These are phyloP conservation scores for Gambusia holbrooki DNA, from an alignment of 2,113 vertebrate genomes.

Conservation along the genomic window DNA sequence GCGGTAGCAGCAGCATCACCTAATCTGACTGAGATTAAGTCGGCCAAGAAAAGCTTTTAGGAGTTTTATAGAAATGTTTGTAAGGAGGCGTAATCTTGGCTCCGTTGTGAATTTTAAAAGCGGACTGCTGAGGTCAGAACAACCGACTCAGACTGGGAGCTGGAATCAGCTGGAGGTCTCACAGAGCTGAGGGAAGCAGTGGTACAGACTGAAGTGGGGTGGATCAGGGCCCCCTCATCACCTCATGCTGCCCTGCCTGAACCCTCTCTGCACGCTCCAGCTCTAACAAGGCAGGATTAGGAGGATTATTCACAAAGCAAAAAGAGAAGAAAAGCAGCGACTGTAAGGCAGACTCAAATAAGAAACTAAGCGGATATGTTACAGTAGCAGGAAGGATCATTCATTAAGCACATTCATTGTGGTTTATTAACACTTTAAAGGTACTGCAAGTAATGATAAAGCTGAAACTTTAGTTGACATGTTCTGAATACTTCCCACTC, in stretches of 20 bases:
- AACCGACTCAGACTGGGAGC: too few species aligned
- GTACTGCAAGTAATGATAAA: neutral
- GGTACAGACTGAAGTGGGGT: neutral
- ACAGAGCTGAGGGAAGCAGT: too few species aligned
- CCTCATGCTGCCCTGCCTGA: slow-evolving; percentile 24
- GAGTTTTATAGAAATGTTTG: too few species aligned
- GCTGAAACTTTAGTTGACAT: neutral
- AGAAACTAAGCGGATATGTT: slow-evolving; percentile 11
- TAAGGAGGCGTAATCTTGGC: too few species aligned
- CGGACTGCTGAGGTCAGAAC: too few species aligned
- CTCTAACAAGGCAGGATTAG: slow-evolving; percentile 52
- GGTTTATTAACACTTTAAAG: neutral
- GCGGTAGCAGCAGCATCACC: neutral
- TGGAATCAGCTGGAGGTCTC: slow-evolving; percentile 18
- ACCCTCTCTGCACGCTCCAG: slow-evolving; percentile 33
- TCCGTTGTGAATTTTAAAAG: too few species aligned
- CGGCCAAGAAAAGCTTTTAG: too few species aligned
- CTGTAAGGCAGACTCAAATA: neutral
- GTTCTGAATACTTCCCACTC: neutral
- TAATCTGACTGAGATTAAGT: too few species aligned
- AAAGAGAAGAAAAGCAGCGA: slow-evolving; percentile 24
- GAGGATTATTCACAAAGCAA: slow-evolving; percentile 53
- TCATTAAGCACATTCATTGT: neutral
- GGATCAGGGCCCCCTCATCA: slow-evolving; percentile 19
- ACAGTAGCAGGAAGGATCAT: slow-evolving; percentile 24